Percentiles rank a stretch among this genome's conserved stretches.
These are phyloP conservation scores for Ectemnius cavifrons DNA, from an alignment of 2,888 invertebrate genomes.

Conservation along the genomic window DNA sequence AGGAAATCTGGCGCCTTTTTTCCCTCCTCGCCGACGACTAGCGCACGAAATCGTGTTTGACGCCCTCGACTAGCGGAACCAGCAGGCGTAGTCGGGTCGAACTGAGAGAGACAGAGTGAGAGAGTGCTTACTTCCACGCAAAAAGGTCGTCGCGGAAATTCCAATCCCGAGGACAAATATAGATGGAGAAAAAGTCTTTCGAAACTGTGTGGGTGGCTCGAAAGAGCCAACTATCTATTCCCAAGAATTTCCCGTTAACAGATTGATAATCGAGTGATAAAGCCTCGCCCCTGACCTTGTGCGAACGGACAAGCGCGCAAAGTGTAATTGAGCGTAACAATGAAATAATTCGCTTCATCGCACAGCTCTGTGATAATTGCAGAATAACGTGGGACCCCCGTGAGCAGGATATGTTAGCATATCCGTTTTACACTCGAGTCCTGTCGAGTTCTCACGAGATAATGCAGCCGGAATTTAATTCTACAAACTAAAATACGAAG, in stretches of 20 bases:
- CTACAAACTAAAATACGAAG: background rate
- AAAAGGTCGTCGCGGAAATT: slow-evolving; percentile 33
- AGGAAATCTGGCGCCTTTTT: slow-evolving; percentile 34
- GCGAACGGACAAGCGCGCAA: no score
- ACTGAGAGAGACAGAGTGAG: background rate
- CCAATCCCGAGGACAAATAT: slow-evolving; percentile 18
- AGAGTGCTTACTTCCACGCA: slow-evolving; percentile 1
- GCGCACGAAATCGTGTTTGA: slow-evolving; percentile 16
- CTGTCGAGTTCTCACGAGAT: slow-evolving; percentile 52
- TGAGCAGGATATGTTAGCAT: slow-evolving; percentile 47
- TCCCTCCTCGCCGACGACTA: slow-evolving; percentile 1
- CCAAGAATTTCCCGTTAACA: no score
- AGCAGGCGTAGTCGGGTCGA: background rate
- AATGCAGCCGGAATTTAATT: background rate
- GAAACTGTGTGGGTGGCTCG: no score
- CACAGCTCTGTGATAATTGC: slow-evolving; percentile 39
- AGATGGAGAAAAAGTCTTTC: slow-evolving; percentile 3
- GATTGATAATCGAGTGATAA: no score
- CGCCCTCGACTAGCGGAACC: background rate
- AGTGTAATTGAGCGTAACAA: slow-evolving; percentile 36
- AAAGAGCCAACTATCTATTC: no score
- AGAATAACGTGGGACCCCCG: slow-evolving; percentile 47
- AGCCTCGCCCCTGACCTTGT: no score
- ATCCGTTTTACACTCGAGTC: slow-evolving; percentile 44
- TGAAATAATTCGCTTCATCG: slow-evolving; percentile 48